Percentiles rank a stretch among this genome's conserved stretches.
phyloP scores from a whole-genome alignment of 2,113 vertebrate genomes.

The Echinops telfairi region DNA sequence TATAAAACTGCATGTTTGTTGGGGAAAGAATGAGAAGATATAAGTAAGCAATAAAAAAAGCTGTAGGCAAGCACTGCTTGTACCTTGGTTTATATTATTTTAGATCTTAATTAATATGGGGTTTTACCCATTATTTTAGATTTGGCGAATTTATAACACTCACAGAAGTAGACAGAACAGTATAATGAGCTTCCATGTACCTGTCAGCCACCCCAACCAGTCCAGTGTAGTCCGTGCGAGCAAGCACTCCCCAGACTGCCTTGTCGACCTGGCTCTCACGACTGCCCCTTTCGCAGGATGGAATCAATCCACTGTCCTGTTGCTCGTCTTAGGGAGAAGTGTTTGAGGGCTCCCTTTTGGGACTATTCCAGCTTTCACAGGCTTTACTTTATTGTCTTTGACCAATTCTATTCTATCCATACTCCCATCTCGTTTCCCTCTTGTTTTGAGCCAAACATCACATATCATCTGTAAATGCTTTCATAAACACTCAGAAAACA shows the following conservation, averaged over 20 bases:
- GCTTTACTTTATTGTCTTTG: background rate
- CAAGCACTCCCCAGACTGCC: no score
- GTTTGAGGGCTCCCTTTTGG: background rate
- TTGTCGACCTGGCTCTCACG: no score
- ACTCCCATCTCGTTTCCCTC: background rate
- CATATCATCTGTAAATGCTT: slow-evolving; percentile 3
- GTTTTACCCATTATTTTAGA: background rate
- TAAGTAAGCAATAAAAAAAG: background rate
- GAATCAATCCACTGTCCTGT: background rate
- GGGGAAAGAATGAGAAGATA: slow-evolving; percentile 6
- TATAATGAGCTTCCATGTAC: background rate
- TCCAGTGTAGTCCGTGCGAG: no score
- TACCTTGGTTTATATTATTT: background rate
- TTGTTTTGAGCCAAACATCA: background rate
- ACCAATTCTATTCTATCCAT: background rate
- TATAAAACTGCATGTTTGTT: slow-evolving; percentile 26
- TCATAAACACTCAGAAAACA: slow-evolving; percentile 5
- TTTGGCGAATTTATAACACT: background rate
- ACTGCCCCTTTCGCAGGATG: background rate
- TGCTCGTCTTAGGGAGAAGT: background rate
- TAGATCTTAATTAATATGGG: background rate
- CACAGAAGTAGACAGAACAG: background rate
- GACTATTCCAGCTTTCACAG: background rate
- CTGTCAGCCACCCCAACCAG: background rate
- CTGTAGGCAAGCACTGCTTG: background rate